Evolutionary conservation across 2,888 invertebrate genomes (phyloP).

Genomic region (Eucera pruinosa): DNA sequence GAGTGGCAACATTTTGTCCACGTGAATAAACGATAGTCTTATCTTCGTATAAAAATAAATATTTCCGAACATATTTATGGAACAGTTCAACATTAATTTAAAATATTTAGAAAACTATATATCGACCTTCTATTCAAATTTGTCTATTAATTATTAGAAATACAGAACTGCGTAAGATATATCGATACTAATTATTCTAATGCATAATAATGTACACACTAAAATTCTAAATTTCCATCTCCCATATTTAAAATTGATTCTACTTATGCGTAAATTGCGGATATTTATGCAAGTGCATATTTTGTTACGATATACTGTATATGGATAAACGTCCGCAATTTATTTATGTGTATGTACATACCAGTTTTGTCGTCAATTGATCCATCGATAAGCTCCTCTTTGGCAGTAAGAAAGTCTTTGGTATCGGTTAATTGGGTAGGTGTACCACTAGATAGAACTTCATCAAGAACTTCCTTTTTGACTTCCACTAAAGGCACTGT

Average conservation of each 20-base stretch:
- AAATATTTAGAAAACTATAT: no score
- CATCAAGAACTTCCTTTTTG: conserved; percentile 90
- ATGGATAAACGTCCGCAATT: no score
- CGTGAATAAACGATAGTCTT: neutral
- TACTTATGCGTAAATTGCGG: neutral
- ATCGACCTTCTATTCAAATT: no score
- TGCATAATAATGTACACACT: no score
- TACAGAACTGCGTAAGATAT: no score
- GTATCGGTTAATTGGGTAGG: conserved; percentile 82
- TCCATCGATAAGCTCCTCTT: conserved; percentile 83
- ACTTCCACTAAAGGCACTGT: conserved; percentile 88
- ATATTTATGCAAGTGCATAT: no score
- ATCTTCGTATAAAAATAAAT: neutral
- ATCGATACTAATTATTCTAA: no score
- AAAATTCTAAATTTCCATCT: neutral
- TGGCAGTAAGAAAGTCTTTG: conserved; percentile 84
- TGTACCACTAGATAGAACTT: conserved; percentile 83
- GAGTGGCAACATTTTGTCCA: neutral
- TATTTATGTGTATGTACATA: conserved; percentile 55
- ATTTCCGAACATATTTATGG: no score
- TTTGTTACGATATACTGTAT: no score
- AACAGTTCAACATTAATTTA: no score
- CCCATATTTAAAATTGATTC: no score
- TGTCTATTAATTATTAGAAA: no score
- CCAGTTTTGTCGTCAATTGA: conserved; percentile 83